Evolutionary conservation across 2,888 invertebrate species (phyloP), one percentile per base, ranked within the genome.

Genomic region (Penaeus monodon): DNA sequence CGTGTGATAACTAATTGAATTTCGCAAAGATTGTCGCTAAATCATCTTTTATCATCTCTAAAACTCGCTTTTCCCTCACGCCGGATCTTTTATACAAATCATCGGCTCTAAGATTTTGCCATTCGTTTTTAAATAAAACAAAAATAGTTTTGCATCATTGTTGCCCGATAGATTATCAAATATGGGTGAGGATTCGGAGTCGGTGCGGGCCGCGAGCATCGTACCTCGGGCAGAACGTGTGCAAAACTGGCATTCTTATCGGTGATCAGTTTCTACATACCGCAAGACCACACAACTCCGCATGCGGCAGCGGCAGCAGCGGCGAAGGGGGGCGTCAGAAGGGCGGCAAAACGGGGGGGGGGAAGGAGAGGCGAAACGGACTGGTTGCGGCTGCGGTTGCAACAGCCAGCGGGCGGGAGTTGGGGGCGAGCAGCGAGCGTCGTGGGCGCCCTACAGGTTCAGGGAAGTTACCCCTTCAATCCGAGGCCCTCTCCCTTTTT

Each of bases 241-340:
- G 81, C 81, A 81, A 81, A 81, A 81, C 70, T 81, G 70, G 81
- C 81, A 81, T 81, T 81, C 81, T 81, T 81, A 68, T 81, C 81
- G 81, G 49, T 49, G 70, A 68, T 70, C 70, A 81, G 81, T 81
- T 81, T 70, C 81, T 49, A 81, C 81, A 81, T 81, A 68, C 81
- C 81, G 29, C 81, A 66, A 81, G 81, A 76, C 76, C 76, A 49
- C 76, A 76, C 76, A 76, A 76, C 57, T 76, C 76, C 76, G 20
- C 44, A 49, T 12, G 76, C 24, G 76, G 76, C 44, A 12, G 49
- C 44, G 76, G 49, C 44, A 14, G 49, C 24, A 57, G 76, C 24
- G 49, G 76, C 10, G 76, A 57, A 10, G 76, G 76, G 14, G 49
- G 44, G 44, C 44, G 44, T 44, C 44, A 44, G 44, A 44, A 44